Conservation (phyloP, 2,888 invertebrate genomes). For the Sylvicola cinctus region DNA sequence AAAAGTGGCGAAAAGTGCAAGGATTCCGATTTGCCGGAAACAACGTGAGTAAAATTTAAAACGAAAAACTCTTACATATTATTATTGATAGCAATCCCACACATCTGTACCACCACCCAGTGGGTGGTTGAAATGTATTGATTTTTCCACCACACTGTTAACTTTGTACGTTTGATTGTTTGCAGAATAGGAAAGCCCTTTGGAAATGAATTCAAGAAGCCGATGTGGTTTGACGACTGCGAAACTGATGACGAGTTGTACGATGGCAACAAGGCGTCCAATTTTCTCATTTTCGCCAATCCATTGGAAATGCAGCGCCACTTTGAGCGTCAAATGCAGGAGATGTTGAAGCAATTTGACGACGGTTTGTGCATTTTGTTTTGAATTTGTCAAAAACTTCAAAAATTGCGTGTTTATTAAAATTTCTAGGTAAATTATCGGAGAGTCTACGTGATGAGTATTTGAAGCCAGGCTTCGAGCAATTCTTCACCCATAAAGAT, state of each 20-base stretch:
- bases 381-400: not conserved
- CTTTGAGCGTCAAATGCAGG: constrained; percentile 37
- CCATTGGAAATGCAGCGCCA: constrained; percentile 36
- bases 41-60: no score
- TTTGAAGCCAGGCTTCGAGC: constrained; percentile 29
- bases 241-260: constrained; percentile 25
- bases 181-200: not conserved
- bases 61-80: no score
- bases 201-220: constrained; percentile 21
- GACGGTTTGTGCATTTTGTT: constrained; percentile 12
- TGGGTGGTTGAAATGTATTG: no score
- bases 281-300: constrained; percentile 34
- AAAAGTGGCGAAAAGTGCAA: no score
- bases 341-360: constrained; percentile 30
- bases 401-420: not conserved
- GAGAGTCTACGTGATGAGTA: constrained; percentile 29
- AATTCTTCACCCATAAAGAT: constrained; percentile 10
- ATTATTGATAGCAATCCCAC: no score
- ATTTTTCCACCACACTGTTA: no score
- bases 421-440: constrained; percentile 12
- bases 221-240: constrained; percentile 24
- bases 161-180: no score
- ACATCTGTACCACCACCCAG: no score
- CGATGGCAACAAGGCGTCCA: constrained; percentile 21
- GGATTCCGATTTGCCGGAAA: no score